phyloP scores from a whole-genome alignment of 2,113 vertebrate genomes.

The Periophthalmus modestus region DNA sequence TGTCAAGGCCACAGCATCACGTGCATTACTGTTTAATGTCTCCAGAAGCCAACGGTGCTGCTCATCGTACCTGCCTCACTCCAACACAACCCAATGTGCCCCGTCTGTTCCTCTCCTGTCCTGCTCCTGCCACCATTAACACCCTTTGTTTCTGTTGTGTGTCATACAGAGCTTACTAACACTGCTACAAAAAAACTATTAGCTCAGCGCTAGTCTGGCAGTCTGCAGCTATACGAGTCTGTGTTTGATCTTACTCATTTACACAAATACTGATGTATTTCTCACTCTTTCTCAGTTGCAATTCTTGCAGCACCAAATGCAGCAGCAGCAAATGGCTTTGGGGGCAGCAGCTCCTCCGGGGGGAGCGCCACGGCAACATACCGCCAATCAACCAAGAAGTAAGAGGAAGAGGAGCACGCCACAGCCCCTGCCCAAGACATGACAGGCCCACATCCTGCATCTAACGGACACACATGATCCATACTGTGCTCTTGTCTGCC shows the following conservation, averaged over 20 bases:
- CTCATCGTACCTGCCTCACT: constrained; percentile 59
- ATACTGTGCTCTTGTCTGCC: constrained; percentile 68
- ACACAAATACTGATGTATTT: constrained; percentile 11
- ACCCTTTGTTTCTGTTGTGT: constrained; percentile 43
- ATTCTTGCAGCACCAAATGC: constrained; percentile 98
- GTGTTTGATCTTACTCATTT: not conserved
- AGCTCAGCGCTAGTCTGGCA: constrained; percentile 16
- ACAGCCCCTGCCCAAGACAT: constrained; percentile 78
- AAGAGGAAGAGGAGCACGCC: constrained; percentile 87
- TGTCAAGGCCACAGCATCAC: constrained; percentile 44
- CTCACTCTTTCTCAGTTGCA: constrained; percentile 81
- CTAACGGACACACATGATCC: constrained; percentile 63
- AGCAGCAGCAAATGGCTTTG: constrained; percentile 91
- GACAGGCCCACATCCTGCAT: constrained; percentile 51
- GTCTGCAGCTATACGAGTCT: not conserved
- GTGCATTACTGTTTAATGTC: constrained; percentile 21
- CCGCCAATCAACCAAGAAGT: constrained; percentile 97
- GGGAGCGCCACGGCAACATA: constrained; percentile 82
- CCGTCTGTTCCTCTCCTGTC: constrained; percentile 19
- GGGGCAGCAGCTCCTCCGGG: constrained; percentile 82
- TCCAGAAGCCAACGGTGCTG: constrained; percentile 58
- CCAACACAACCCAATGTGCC: constrained; percentile 32
- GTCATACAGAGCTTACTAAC: constrained; percentile 62
- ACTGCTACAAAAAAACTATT: constrained; percentile 9
- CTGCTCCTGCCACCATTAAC: constrained; percentile 55